Evolutionary conservation across 2,113 vertebrate genomes (phyloP), one percentile per base, ranked within the genome.

Genomic region (Riparia riparia): DNA sequence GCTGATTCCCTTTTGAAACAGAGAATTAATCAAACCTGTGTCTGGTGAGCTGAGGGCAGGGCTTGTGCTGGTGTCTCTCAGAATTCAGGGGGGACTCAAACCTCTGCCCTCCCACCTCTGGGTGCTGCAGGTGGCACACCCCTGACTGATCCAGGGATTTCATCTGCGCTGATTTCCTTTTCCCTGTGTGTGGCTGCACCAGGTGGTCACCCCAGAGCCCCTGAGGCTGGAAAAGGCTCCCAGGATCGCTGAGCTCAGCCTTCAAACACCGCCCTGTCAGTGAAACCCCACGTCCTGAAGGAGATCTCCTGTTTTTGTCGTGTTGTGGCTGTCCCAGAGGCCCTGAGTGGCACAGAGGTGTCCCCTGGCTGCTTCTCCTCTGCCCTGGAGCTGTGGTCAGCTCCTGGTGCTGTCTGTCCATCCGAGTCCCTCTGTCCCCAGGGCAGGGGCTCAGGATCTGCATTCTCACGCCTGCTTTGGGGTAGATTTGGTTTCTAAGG

Each of bases 241-340:
- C 39, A 3, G 9, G 18, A 14, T 8, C 53, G 17, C 3, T 0
- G 4, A 32, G 32, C 18, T 14, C n/a, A 9, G 0, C 65, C 12
- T 53, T 3, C 24, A 28, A 19, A 4, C 64, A 18, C 28, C 56
- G 6, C 13, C 34, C 39, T 7, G 10, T 0, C 7, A 24, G 0
- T 10, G 1, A 19, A 39, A 70, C 34, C 16, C 25, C 10, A 20
- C 3, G 7, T 29, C 19, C n/a, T 15, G 32, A 24, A 16, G 18
- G 8, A 31, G 12, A 10, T 26, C 34, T 57, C 47, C 14, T 8
- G 5, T 14, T 54, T 12, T 6, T 4, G 7, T 39, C 4, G 0
- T 14, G 24, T 13, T n/a, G 32, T 6, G 0, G 1, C 44, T 32
- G 19, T 47, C 11, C 41, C 49, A 20, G 58, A 28, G 54, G 22